Conservation (phyloP, 2,888 invertebrate species). For the Sinohyriopsis cumingii region DNA sequence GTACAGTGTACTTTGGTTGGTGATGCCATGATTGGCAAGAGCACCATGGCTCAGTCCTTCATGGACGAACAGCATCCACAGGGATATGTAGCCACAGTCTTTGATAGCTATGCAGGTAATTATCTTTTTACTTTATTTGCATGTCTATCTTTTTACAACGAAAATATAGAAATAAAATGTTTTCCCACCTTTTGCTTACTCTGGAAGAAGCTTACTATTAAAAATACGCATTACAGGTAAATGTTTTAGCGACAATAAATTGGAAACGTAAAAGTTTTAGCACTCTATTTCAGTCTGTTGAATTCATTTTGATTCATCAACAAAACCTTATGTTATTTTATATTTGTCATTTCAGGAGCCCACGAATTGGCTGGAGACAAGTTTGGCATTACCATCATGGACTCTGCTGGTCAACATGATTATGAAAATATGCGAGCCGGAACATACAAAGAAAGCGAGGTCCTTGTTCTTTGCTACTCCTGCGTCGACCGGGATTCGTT, state of each 20-base stretch:
- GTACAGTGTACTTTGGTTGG: slow-evolving; percentile 54
- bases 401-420: slow-evolving; percentile 60
- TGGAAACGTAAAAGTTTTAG: too few species aligned
- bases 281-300: too few species aligned
- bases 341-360: slow-evolving; percentile 41
- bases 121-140: background rate
- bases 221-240: too few species aligned
- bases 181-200: slow-evolving; percentile 3
- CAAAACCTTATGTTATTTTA: slow-evolving; percentile 1
- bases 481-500: slow-evolving; percentile 53
- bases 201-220: too few species aligned
- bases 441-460: slow-evolving; percentile 54
- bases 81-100: slow-evolving; percentile 47
- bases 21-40: slow-evolving; percentile 60
- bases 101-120: slow-evolving; percentile 53
- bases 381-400: slow-evolving; percentile 51
- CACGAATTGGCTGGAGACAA: slow-evolving; percentile 52
- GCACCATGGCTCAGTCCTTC: slow-evolving; percentile 47
- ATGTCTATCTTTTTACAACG: background rate
- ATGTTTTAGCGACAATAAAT: too few species aligned
- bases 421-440: slow-evolving; percentile 48
- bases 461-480: slow-evolving; percentile 55
- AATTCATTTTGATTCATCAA: background rate
- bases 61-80: slow-evolving; percentile 38
- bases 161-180: slow-evolving; percentile 11